Conservation (phyloP, 2,888 invertebrate genomes). For the Drosophila villosipedis region DNA sequence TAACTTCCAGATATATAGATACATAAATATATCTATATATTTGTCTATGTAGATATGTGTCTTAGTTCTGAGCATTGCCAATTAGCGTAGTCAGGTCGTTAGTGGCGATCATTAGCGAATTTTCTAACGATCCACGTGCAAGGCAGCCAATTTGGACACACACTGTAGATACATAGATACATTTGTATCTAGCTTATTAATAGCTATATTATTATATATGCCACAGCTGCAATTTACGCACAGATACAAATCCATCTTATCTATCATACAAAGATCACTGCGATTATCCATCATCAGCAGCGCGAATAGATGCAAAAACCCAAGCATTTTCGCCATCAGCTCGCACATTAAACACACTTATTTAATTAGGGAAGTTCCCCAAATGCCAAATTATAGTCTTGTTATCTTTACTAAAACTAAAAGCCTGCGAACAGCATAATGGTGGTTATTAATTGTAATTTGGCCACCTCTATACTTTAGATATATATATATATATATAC, state of each 20-base stretch:
- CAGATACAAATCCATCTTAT: constrained; percentile 29
- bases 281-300: constrained; percentile 23
- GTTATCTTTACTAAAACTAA: neutral
- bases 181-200: constrained; percentile 42
- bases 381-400: constrained; percentile 1
- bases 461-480: neutral
- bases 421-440: neutral
- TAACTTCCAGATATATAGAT: neutral
- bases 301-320: neutral
- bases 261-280: constrained; percentile 8
- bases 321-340: neutral
- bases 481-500: neutral
- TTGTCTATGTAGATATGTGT: neutral
- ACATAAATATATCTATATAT: constrained; percentile 8
- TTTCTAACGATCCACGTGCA: constrained; percentile 67
- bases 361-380: neutral
- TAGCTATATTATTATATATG: constrained; percentile 27
- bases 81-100: constrained; percentile 71
- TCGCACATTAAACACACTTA: neutral
- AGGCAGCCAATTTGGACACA: constrained; percentile 13
- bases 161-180: constrained; percentile 8
- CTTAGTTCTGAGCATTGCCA: constrained; percentile 58
- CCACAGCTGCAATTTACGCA: constrained; percentile 41
- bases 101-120: constrained; percentile 71
- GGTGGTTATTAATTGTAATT: neutral